Base-by-base conservation (phyloP, 2,113 vertebrate genomes). In the Lamprotornis superbus region DNA sequence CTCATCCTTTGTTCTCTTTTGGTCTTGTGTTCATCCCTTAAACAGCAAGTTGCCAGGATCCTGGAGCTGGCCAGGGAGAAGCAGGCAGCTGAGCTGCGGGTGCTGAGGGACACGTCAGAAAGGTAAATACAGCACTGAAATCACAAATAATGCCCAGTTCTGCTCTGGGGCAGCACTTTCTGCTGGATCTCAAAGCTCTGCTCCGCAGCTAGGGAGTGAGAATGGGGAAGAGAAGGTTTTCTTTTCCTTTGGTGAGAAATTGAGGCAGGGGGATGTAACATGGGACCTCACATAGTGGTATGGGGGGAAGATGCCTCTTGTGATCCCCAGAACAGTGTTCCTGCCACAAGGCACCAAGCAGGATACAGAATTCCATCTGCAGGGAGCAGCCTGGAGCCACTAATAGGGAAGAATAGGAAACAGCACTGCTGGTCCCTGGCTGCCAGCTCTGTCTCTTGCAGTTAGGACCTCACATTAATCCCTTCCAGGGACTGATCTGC, bases 11-110 rank as follows among this genome's bases (percentile, higher is more conserved):
- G 46, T 9, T 61, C 80, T 37, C 33, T 83, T 84, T 64, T 84
- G 39, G 33, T 56, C 15, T 81, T 73, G 27, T 87, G 53, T 77
- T 93, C 77, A 24, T 93, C 56, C 68, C 95, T 70, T 68, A 77
- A 79, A 81, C 98, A 99, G 99, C 98, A 98, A 98, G 97, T 98
- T 70, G 40, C 98, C 94, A 99, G 98, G 96, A 98, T 99, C 91
- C 93, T 97, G 93, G 99, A 99, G 95, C 96, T 99, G 83, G 99
- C 99, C 90, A 98, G 97, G 82, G 99, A 99, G 96, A 99, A 92
- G 96, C 99, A 99, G 93, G 49, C 94, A 50, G 96, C 94, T 15
- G 99, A 99, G 95, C 93, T 98, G 95, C 99, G 98, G 97, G 95
- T 93, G 9, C 98, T 99, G 88, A 98, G 96, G 87, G 98, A 98